Percentiles rank a stretch among this genome's conserved stretches.
These are phyloP conservation scores for Trichomycterus rosablanca DNA, from an alignment of 2,113 vertebrate genomes.

Conservation along the genomic window DNA sequence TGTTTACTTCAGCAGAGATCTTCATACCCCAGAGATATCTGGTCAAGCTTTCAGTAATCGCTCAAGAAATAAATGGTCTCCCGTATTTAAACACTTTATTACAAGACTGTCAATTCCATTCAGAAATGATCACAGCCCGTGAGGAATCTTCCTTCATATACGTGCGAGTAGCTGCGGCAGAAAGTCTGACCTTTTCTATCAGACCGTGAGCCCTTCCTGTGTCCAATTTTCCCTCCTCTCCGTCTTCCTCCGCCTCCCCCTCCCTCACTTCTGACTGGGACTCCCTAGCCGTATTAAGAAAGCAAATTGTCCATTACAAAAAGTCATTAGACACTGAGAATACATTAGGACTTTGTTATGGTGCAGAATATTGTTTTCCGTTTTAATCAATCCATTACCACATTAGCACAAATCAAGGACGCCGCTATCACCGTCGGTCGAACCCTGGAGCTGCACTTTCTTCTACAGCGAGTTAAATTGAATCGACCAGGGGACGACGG, in stretches of 20 bases:
- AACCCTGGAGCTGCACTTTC: constrained; percentile 25
- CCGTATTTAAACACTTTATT: not conserved
- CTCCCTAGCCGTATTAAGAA: constrained; percentile 45
- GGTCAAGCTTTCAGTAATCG: not conserved
- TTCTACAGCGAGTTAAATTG: not conserved
- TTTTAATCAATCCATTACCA: constrained; percentile 49
- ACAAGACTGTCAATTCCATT: constrained; percentile 1
- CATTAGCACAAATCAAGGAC: constrained; percentile 44
- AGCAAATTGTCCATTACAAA: constrained; percentile 50
- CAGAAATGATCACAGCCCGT: constrained; percentile 18
- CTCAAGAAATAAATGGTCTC: not conserved
- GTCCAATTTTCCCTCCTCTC: constrained; percentile 9
- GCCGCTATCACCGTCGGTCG: constrained; percentile 30
- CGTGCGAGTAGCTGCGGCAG: not conserved
- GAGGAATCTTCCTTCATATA: constrained; percentile 2
- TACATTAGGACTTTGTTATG: constrained; percentile 49
- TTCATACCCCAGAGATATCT: constrained; percentile 5
- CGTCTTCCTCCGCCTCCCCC: not conserved
- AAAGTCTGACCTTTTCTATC: constrained; percentile 38
- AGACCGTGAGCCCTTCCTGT: constrained; percentile 15
- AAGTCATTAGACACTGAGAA: constrained; percentile 48
- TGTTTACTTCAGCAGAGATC: not conserved
- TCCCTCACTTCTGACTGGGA: constrained; percentile 27
- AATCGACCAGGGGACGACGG: too few species aligned
- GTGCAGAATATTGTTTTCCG: constrained; percentile 45